Evolutionary conservation across 1,140 invertebrate species (phyloP), one percentile per base, ranked within the genome.

Genomic region (Trichonephila clavata): DNA sequence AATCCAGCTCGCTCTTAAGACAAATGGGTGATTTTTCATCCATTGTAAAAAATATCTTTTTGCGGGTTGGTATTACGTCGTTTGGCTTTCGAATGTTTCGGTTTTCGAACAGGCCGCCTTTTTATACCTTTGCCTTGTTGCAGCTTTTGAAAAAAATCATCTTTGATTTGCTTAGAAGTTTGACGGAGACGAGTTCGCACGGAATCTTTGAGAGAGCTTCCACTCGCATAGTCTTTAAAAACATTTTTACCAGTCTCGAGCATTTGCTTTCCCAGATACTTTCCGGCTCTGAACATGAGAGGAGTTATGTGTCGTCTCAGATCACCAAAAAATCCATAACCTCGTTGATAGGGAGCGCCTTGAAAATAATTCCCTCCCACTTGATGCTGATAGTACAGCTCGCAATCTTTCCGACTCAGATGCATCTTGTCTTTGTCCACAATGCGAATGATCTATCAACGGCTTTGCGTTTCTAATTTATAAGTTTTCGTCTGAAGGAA

Each of bases 241-340:
- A 90, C 71, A 80, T 90, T 90, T 80, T 80, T 90, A 4, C 65
- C 88, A 2, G 88, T 80, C 5, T 32, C 13, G 18, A 80, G 27
- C 32, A 80, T 14, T 8, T 90, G 88, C 21, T 77, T 59, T 2
- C 88, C 88, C 16, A 90, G 14, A 90, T 90, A 90, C 18, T 32
- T 59, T 60, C 88, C 88, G 0, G 71, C 88, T 90, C 20, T 77
- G 0, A 90, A 43, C 18, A 50, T 50, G 21, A 90, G 65, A 57
- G 88, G 88, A 13, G 88, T 59, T n/a, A 90, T 60, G 10, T 24
- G n/a, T 8, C 81, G 7, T 32, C 39, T 50, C 5, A 84, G 18
- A 90, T 90, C 68, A 7, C 68, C 68, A 60, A 90, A 90, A 59
- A 90, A 60, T 14, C 88, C 88, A 90, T 80, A 80, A 18, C 88